Base-by-base conservation (phyloP, 2,113 vertebrate species). In the Paradisaea rubra region DNA sequence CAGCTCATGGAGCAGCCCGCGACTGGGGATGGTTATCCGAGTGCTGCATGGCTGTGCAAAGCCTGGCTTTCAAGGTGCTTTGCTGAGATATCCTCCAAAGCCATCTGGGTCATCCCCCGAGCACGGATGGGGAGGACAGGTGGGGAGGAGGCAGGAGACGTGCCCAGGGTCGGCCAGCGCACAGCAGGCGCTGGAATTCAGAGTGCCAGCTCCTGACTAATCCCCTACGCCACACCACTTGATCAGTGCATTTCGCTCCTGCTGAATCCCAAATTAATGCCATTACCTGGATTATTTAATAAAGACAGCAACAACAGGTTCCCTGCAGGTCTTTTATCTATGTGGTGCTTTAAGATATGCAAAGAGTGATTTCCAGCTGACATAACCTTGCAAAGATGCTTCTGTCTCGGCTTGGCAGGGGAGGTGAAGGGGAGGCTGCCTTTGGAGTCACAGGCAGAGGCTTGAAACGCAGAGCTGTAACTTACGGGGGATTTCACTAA, bases 251-350 rank as follows among this genome's bases (percentile, higher is more conserved):
- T 63, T 95, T 89, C 45, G 35, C 71, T 94, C 57, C 66, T 47
- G 64, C 45, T 74, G 86, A 80, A 92, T 87, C 70, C 66, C 95
- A 91, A 88, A 91, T 80, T 96, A 95, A 94, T 69, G 86, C 87
- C 74, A 88, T 96, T 95, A 92, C 80, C 73, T 72, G 69, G 92
- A 87, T 96, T 95, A 95, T 94, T 97, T 95, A 95, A 92, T 91
- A 95, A 85, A 85, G 88, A 74, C 59, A 41, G 81, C 12, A 82
- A 94, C 91, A 95, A 94, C 81, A 91, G 84, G 79, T 64, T 96
- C 84, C 92, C 90, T 54, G 66, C 88, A 79, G 91, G 50, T 93
- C 93, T 95, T 92, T 77, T 80, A 77, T 86, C 61, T 84, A 4
- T 3, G 77, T 45, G 18, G 61, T 28, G 49, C 76, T 88, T 89